Evolutionary conservation across 1,140 invertebrate species (phyloP), one percentile per base, ranked within the genome.

Genomic region (Rhysida immarginata): DNA sequence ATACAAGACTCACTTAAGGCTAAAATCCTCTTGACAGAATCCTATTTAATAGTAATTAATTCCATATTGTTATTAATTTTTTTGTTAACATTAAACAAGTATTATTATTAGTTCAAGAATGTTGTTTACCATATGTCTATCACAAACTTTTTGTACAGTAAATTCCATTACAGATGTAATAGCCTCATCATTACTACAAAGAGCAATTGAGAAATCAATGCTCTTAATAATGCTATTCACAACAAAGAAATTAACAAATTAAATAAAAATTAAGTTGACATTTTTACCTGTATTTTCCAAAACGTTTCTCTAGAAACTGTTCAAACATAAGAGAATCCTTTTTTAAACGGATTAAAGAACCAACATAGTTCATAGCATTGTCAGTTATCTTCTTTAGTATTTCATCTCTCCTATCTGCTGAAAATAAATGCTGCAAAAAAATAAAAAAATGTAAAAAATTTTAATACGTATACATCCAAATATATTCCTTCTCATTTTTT

Each of bases 1-100:
- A 99, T 73, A 73, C 94, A 99, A 0, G 84, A 85, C 70, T 98
- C 95, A 0, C 91, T 93, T 0, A 99, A 74, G 68, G 94, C 97
- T n/a, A 99, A 75, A 1, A 87, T 87, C 58, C 94, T 76, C 60
- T 86, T 75, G 26, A 90, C 82, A 2, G 69, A 66, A 26, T 67
- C 60, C 57, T 66, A 57, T n/a, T n/a, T n/a, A n/a, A n/a, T n/a
- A n/a, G n/a, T n/a, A n/a, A n/a, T n/a, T n/a, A n/a, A n/a, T n/a
- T n/a, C n/a, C n/a, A n/a, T n/a, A n/a, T n/a, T n/a, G n/a, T n/a
- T n/a, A n/a, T n/a, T n/a, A n/a, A n/a, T n/a, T n/a, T n/a, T n/a
- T n/a, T n/a, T n/a, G n/a, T n/a, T n/a, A n/a, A n/a, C n/a, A n/a
- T n/a, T n/a, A n/a, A n/a, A n/a, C n/a, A n/a, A n/a, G n/a, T n/a